Base-by-base conservation (phyloP, 2,113 vertebrate species). In the Apus apus region DNA sequence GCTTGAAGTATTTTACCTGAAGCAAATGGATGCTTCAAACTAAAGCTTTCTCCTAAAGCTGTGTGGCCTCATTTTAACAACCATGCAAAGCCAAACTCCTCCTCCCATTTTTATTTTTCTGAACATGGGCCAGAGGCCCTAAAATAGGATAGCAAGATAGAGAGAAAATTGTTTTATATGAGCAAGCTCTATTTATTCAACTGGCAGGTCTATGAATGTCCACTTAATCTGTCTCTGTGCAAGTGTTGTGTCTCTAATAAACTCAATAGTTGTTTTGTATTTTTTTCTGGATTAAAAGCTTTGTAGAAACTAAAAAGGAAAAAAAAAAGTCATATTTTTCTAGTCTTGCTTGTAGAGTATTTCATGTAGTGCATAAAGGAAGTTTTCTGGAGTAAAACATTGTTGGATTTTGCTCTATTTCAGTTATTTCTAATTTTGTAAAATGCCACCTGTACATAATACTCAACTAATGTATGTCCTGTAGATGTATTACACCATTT, bases 281-380 rank as follows among this genome's bases (percentile, higher is more conserved):
- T 97, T 93, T 96, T 94, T 94, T 95, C 88, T 78, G 89, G 95
- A 95, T 96, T 82, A 96, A 97, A 94, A 93, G 95, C 95, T 97
- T 97, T 97, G 89, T 97, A 97, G 94, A 97, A 97, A 96, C 76
- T 94, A 82, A 96, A 97, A 96, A 93, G 30, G 36, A 74, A 73
- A 93, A 78, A 93, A 91, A 96, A 96, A 48, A 48, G 96, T 95
- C 96, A 97, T 97, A 97, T 97, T 97, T 97, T 97, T 97, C 95
- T 97, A 97, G 96, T 96, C 80, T 74, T 89, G 96, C 95, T 94
- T 97, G 89, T 97, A 97, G 96, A 96, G 91, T 96, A 97, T 93
- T 96, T 96, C 92, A 96, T 90, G 93, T 95, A 85, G 96, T 88
- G 96, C 83, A 77, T 78, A 93, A 87, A 93, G 74, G 70, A 96